Base-by-base conservation (phyloP, 2,888 invertebrate genomes). In the Glaucopsyche alexis region DNA sequence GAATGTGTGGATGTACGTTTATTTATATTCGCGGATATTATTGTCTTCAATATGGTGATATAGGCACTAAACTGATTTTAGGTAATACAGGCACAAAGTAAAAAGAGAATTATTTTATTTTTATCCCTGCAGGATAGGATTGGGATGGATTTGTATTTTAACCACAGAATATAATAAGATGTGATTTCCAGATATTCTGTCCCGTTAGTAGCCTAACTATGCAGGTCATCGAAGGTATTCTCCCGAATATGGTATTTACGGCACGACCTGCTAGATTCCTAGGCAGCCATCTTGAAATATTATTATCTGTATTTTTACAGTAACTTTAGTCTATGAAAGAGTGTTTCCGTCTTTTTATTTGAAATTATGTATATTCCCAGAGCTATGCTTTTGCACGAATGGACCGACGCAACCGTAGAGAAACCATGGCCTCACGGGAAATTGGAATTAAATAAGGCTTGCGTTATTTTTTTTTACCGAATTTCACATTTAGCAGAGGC, bases 191-290 rank as follows among this genome's bases (percentile, higher is more conserved):
- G 66, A 50, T 42, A 16, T 49, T 49, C 7, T 13, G 67, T 72
- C 73, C 76, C 75, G 75, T 76, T 76, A 75, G 71, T 73, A 73
- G 74, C 66, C 72, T 42, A 74, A 74, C 76, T 78, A 77, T 78
- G 74, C 77, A 78, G 78, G 77, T 73, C 76, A 77, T 77, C 77
- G 71, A 42, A 40, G 74, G 71, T 40, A 71, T 71, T 49, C 16
- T 16, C 42, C 55, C 42, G 42, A 42, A 55, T 71, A 71, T 71
- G 71, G 55, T 13, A 16, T 69, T 69, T 67, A 38, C 60, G 29
- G 60, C 19, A 49, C 29, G 16, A 47, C 45, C 47, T 69, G 47
- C 67, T 19, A 19, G 67, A 42, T 19, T 47, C 60, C 60, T 49
- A 14, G 45, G 42, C 7, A 29, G 29, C 19, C 16, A 16, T 19